Percentiles rank a stretch among this genome's conserved stretches.
phyloP scores from a whole-genome alignment of 2,113 vertebrate species.

The Enhydra lutris region DNA sequence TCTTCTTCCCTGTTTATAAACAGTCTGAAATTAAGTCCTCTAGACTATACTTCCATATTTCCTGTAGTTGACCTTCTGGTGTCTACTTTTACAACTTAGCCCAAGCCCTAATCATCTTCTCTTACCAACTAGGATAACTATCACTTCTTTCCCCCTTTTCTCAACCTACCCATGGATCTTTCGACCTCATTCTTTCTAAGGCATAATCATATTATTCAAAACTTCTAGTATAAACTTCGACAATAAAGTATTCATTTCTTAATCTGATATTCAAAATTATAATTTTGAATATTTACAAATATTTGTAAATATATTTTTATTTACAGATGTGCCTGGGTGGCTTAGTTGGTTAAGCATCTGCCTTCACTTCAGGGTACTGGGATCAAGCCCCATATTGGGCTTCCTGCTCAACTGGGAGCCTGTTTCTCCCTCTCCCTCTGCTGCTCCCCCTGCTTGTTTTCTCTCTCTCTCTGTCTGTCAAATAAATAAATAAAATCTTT shows the following conservation, averaged over 20 bases:
- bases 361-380: no score
- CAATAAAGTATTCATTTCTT: background rate
- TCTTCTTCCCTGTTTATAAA: background rate
- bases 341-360: no score
- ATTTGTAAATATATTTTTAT: no score
- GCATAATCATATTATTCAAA: background rate
- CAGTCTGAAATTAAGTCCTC: background rate
- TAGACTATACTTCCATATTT: background rate
- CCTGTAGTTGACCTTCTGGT: background rate
- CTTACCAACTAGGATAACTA: background rate
- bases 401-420: no score
- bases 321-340: no score
- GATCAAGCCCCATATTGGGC: no score
- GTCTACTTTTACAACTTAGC: background rate
- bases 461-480: no score
- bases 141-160: background rate
- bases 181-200: background rate
- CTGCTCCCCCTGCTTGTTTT: no score
- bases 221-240: background rate
- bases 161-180: background rate
- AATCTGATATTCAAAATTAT: background rate
- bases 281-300: background rate
- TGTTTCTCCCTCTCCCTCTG: no score
- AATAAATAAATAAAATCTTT: no score
- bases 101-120: background rate